These are phyloP conservation scores for Bradypus variegatus DNA, from an alignment of 2,797 vertebrate species.

Conservation along the genomic window DNA sequence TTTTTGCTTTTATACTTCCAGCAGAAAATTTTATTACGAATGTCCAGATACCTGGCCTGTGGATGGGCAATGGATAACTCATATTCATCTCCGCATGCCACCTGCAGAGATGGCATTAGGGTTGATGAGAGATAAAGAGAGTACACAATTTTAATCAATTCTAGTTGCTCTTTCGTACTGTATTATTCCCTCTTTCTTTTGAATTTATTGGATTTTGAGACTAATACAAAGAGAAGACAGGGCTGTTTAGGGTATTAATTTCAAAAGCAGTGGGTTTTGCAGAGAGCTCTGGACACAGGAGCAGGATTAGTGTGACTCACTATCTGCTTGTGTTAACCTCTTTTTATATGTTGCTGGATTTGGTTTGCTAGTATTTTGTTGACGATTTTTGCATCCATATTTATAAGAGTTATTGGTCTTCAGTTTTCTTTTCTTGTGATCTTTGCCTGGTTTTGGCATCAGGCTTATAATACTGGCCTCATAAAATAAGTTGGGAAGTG, in stretches of 20 bases:
- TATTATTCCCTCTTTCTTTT: background rate
- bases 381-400: too few relatives aligned
- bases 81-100: background rate
- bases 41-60: background rate
- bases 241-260: background rate
- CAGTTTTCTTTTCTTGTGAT: too few relatives aligned
- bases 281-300: background rate
- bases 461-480: too few relatives aligned
- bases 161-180: background rate
- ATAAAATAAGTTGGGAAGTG: too few relatives aligned
- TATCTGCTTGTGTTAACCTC: background rate
- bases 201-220: constrained; percentile 10
- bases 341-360: too few relatives aligned
- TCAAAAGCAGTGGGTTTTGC: background rate
- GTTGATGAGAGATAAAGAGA: background rate
- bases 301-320: background rate
- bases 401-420: too few relatives aligned
- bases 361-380: too few relatives aligned
- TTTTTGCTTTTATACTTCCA: constrained; percentile 5
- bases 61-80: background rate
- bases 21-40: background rate
- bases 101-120: background rate
- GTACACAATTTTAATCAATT: background rate
- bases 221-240: background rate
- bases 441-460: too few relatives aligned